Conservation (phyloP, 2,888 invertebrate genomes). For the Stictocephala bisonia region DNA sequence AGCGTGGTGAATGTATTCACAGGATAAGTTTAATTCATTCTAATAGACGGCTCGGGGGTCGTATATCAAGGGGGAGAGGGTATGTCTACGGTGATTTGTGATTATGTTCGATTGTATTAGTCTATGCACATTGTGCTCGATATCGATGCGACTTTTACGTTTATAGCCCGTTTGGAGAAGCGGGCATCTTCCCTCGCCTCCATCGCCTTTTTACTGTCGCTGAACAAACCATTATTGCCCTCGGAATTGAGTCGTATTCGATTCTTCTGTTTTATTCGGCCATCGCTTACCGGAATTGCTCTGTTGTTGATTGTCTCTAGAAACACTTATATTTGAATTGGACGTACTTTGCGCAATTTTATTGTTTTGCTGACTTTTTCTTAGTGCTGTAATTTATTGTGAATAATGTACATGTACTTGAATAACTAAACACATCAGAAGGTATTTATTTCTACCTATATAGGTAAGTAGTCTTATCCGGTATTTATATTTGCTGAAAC, state of each 20-base stretch:
- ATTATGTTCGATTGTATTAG: slow-evolving; percentile 49
- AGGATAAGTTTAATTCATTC: slow-evolving; percentile 57
- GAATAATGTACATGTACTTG: too few species aligned
- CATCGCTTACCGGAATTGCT: slow-evolving; percentile 23
- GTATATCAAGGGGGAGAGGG: slow-evolving; percentile 50
- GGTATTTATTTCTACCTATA: too few species aligned
- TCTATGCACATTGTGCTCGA: slow-evolving; percentile 20
- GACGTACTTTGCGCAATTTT: too few species aligned
- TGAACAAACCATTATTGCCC: slow-evolving; percentile 41
- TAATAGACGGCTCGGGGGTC: slow-evolving; percentile 52
- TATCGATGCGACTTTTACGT: slow-evolving; percentile 34
- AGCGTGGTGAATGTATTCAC: slow-evolving; percentile 43
- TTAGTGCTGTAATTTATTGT: too few species aligned
- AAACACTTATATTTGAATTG: too few species aligned
- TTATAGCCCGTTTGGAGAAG: slow-evolving; percentile 26
- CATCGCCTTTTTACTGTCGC: slow-evolving; percentile 35
- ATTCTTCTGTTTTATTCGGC: slow-evolving; percentile 34
- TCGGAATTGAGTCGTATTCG: slow-evolving; percentile 36
- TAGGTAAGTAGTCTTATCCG: too few species aligned
- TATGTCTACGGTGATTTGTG: slow-evolving; percentile 46
- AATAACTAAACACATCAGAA: too few species aligned
- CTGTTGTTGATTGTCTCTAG: too few species aligned
- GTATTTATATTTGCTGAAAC: too few species aligned
- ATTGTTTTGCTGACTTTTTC: too few species aligned
- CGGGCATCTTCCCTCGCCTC: not conserved